Percentiles rank a stretch among this genome's conserved stretches.
phyloP scores from a whole-genome alignment of 2,797 vertebrate species.

The Diplodus puntazzo region DNA sequence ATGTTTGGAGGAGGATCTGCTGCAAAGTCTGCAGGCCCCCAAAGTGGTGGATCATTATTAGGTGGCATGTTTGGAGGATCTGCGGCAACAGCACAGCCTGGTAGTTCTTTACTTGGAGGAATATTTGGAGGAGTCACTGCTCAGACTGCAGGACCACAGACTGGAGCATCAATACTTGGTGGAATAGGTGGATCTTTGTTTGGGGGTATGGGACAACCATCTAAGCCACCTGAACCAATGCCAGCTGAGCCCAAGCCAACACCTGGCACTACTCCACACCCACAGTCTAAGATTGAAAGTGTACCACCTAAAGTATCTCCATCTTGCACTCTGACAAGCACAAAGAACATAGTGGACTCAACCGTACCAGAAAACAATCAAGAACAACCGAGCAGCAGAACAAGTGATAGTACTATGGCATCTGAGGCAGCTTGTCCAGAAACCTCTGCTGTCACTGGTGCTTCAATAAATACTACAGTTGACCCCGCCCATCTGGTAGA shows the following conservation, averaged over 20 bases:
- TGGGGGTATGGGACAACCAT: slow-evolving; percentile 85
- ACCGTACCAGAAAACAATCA: slow-evolving; percentile 35
- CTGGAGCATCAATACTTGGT: slow-evolving; percentile 71
- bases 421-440: slow-evolving; percentile 32
- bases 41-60: slow-evolving; percentile 73
- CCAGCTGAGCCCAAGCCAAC: slow-evolving; percentile 55
- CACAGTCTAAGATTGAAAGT: slow-evolving; percentile 61
- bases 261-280: slow-evolving; percentile 38
- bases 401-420: slow-evolving; percentile 11
- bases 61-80: slow-evolving; percentile 79
- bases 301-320: slow-evolving; percentile 26
- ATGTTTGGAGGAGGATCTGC: slow-evolving; percentile 77
- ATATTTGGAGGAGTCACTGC: slow-evolving; percentile 74
- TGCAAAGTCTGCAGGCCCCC: slow-evolving; percentile 59
- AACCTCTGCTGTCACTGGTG: slow-evolving; percentile 29
- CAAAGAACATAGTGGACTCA: slow-evolving; percentile 38
- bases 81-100: slow-evolving; percentile 74
- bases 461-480: slow-evolving; percentile 26
- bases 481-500: slow-evolving; percentile 37
- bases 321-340: slow-evolving; percentile 24
- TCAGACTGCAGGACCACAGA: slow-evolving; percentile 67
- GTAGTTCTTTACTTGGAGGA: slow-evolving; percentile 78
- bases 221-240: slow-evolving; percentile 68
- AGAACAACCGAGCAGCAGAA: slow-evolving; percentile 28
- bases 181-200: slow-evolving; percentile 77